Percentiles rank a stretch among this genome's conserved stretches.
These are phyloP conservation scores for Motacilla alba DNA, from an alignment of 2,113 vertebrate genomes.

Conservation along the genomic window DNA sequence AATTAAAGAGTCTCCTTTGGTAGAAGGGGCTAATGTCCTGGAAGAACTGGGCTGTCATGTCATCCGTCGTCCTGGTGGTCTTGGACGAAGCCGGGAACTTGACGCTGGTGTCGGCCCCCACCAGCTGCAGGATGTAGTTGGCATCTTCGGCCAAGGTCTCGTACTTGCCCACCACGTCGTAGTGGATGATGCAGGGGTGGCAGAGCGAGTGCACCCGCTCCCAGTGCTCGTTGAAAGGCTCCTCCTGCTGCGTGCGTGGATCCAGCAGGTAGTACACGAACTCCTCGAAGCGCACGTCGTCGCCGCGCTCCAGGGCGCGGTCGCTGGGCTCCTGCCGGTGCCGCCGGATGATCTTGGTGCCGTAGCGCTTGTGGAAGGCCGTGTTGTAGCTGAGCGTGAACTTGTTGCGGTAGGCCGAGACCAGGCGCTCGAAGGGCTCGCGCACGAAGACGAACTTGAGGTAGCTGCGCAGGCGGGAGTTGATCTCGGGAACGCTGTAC, in stretches of 20 bases:
- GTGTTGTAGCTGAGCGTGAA: conserved; percentile 89
- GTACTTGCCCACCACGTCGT: conserved; percentile 92
- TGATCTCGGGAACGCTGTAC: conserved; percentile 84
- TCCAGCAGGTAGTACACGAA: conserved; percentile 94
- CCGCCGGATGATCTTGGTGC: conserved; percentile 87
- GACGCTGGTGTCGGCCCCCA: conserved; percentile 76
- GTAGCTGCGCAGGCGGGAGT: conserved; percentile 88
- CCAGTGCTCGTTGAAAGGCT: conserved; percentile 96
- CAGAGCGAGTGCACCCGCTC: conserved; percentile 90
- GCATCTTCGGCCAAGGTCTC: conserved; percentile 94
- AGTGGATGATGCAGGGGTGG: conserved; percentile 92
- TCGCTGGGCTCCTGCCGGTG: conserved; percentile 78
- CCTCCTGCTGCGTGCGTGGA: conserved; percentile 83
- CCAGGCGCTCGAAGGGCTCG: conserved; percentile 91
- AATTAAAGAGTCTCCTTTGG: conserved; percentile 89
- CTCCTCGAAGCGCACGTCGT: conserved; percentile 90
- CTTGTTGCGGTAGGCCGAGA: conserved; percentile 94
- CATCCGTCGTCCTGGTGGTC: conserved; percentile 77
- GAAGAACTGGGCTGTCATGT: conserved; percentile 86
- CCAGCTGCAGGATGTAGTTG: conserved; percentile 84
- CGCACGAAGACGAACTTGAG: conserved; percentile 92
- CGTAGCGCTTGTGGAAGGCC: conserved; percentile 89
- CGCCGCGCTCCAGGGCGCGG: conserved; percentile 79
- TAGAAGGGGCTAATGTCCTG: conserved; percentile 88
- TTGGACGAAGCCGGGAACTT: conserved; percentile 80